These are phyloP conservation scores for Noctua janthe DNA, from an alignment of 2,888 invertebrate genomes.

Conservation along the genomic window DNA sequence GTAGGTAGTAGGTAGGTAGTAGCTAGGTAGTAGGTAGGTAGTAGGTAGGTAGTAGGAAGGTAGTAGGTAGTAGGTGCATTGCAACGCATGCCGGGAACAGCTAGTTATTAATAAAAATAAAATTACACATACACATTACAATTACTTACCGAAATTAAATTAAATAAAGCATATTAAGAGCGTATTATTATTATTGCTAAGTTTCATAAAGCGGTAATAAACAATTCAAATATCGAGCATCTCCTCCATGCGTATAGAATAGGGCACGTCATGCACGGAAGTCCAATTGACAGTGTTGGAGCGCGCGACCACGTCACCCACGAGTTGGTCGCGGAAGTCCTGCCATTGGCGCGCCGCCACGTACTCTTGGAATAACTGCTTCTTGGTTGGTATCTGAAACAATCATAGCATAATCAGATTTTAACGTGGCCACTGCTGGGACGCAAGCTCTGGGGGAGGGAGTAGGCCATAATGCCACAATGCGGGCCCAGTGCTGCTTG, in stretches of 20 bases:
- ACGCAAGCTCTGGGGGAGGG: neutral
- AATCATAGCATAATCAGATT: neutral
- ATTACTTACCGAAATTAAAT: too few relatives aligned
- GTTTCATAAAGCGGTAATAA: neutral
- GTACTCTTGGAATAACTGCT: conserved; percentile 90
- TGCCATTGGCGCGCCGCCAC: conserved; percentile 90
- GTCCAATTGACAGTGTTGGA: conserved; percentile 89
- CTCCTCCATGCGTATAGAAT: conserved; percentile 91
- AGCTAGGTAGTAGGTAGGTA: too few relatives aligned
- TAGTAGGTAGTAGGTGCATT: too few relatives aligned
- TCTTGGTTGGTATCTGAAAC: conserved; percentile 88
- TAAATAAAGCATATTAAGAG: too few relatives aligned
- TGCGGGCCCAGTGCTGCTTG: neutral
- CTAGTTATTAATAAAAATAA: too few relatives aligned
- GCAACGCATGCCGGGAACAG: too few relatives aligned
- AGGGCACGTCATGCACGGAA: conserved; percentile 91
- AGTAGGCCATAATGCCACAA: neutral
- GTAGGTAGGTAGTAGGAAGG: too few relatives aligned
- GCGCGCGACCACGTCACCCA: conserved; percentile 86
- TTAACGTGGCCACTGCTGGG: neutral
- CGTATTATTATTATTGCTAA: conserved; percentile 11
- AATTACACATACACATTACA: too few relatives aligned
- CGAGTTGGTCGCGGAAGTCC: conserved; percentile 87
- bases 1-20: too few relatives aligned
- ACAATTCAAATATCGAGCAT: conserved; percentile 82